phyloP scores from a whole-genome alignment of 2,113 vertebrate genomes.

The Oncorhynchus gorbuscha region DNA sequence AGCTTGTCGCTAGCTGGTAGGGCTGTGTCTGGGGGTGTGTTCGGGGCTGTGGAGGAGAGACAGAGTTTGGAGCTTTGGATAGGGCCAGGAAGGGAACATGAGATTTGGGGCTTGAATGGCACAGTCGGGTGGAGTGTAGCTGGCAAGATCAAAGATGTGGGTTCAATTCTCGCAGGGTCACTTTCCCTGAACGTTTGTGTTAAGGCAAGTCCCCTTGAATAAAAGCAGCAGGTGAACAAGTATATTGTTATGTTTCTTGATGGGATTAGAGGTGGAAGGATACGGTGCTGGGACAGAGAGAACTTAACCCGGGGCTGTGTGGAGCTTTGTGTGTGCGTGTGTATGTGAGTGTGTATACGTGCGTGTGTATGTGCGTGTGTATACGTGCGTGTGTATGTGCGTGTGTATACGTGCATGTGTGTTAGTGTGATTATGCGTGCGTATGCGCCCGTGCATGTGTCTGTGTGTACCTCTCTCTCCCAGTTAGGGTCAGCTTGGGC shows the following conservation, averaged over 20 bases:
- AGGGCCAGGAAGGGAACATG: background rate
- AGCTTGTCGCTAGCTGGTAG: slow-evolving; percentile 44
- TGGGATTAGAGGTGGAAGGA: slow-evolving; percentile 39
- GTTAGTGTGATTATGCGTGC: background rate
- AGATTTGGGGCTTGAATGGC: background rate
- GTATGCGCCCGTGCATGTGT: background rate
- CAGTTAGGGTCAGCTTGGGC: slow-evolving; percentile 60
- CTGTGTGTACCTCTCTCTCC: background rate
- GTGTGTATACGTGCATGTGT: slow-evolving; percentile 28
- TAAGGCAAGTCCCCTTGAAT: background rate
- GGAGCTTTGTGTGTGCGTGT: background rate
- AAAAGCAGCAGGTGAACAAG: background rate
- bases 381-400: background rate
- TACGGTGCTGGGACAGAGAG: slow-evolving; percentile 11
- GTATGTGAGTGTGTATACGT: background rate
- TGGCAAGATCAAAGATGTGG: background rate
- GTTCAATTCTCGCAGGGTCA: no score
- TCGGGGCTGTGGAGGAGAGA: background rate
- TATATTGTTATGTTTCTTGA: background rate
- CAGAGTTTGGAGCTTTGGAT: background rate
- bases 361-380: slow-evolving; percentile 15
- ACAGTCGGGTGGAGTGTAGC: background rate
- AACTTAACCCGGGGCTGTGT: background rate
- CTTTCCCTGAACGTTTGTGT: background rate
- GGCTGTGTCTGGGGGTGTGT: slow-evolving; percentile 13